Evolutionary conservation across 2,888 invertebrate genomes (phyloP), one percentile per base, ranked within the genome.

Genomic region (Nebria brevicollis): DNA sequence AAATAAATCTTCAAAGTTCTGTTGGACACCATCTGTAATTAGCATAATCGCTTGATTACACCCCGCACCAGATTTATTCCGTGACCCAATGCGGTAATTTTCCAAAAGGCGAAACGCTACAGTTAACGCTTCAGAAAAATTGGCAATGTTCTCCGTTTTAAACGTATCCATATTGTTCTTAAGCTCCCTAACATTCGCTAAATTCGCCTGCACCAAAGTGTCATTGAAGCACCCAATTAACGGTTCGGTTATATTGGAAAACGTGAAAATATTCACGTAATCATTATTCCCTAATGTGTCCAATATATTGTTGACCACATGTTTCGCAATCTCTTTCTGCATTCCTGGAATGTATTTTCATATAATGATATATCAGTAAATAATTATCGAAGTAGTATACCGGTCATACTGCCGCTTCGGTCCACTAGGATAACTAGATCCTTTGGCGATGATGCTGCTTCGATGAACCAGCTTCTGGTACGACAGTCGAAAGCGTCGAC

Each of bases 1-100:
- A 89, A 99, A 99, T 81, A 98, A 94, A 86, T 97, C 96, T 87
- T 96, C 95, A 90, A 95, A 98, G 87, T 95, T 96, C 87, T 97
- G 96, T 72, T 98, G 98, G 15, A 98, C 97, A 34, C 99, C 99
- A 89, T 99, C 99, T n/a, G 99, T 98, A 85, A 99, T 94, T 85
- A 99, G 90, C 98, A 99, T 98, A 86, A 99, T 98, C 43, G 98
- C 98, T 91, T 98, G 95, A 90, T 97, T 97, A 88, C 96, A 96
- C 84, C 92, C 87, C 20, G 89, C 89, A 10, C 89, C 89, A 87
- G 66, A 66, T 25, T 81, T 81, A 65, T 81, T 81, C 3, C 81
- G 72, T 7, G 81, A 81, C 4, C 81, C 81, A 66, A 81, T 81
- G 11, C 81, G 43, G 66, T 81, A 81, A 64, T 81, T 81, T 26